Evolutionary conservation across 2,797 vertebrate species (phyloP).

Genomic region (Garrulus glandarius): DNA sequence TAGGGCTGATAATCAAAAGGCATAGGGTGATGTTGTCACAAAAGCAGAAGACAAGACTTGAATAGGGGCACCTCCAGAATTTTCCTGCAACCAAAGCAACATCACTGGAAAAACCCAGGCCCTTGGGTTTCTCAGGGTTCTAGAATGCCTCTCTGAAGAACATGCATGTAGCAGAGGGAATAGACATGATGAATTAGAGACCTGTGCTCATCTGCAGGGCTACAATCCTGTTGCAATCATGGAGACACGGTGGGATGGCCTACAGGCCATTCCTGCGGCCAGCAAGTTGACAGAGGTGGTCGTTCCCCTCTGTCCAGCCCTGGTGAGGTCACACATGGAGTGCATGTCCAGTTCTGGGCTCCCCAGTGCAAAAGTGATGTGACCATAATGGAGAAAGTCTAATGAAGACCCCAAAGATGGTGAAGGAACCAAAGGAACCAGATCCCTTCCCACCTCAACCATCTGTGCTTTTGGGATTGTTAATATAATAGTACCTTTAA

Average conservation of each 20-base stretch:
- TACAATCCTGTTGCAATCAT: neutral
- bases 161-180: neutral
- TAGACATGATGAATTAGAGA: neutral
- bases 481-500: neutral
- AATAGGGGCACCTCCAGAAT: neutral
- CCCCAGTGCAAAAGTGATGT: neutral
- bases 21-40: neutral
- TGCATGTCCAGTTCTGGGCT: neutral
- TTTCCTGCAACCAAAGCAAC: neutral
- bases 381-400: neutral
- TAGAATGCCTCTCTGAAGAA: neutral
- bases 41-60: neutral
- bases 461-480: neutral
- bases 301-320: neutral
- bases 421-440: neutral
- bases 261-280: neutral
- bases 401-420: neutral
- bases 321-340: neutral
- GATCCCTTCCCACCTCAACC: neutral
- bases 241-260: neutral
- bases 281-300: fast-evolving
- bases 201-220: neutral
- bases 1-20: neutral
- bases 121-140: neutral
- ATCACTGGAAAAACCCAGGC: neutral